Evolutionary conservation across 2,113 vertebrate genomes (phyloP).

Genomic region (Brachyistius frenatus): DNA sequence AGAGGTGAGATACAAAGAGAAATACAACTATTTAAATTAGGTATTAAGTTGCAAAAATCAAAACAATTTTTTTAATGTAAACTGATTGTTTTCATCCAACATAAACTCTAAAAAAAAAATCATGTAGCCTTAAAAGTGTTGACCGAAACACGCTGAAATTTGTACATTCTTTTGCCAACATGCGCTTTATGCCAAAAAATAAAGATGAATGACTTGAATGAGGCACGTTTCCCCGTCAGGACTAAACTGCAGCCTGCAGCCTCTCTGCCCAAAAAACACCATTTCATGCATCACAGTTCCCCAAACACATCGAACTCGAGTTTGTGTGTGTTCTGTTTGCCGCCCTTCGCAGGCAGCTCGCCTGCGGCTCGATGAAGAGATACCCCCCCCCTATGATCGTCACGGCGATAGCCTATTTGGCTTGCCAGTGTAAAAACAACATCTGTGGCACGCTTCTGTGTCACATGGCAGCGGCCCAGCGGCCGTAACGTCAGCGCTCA

Average conservation of each 20-base stretch:
- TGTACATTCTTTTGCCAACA: too few species aligned
- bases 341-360: neutral
- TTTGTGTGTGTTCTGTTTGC: neutral
- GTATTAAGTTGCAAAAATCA: too few species aligned
- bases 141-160: too few species aligned
- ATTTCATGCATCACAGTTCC: slow-evolving; percentile 4
- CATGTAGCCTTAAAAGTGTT: too few species aligned
- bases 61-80: too few species aligned
- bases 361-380: slow-evolving; percentile 3
- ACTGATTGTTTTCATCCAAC: too few species aligned
- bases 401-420: neutral
- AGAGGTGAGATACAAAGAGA: too few species aligned
- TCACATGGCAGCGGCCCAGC: slow-evolving; percentile 16
- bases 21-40: too few species aligned
- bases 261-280: slow-evolving; percentile 5
- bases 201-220: too few species aligned
- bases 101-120: too few species aligned
- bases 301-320: neutral
- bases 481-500: slow-evolving; percentile 5
- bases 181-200: too few species aligned
- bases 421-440: neutral
- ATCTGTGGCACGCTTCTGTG: slow-evolving; percentile 32
- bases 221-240: neutral
- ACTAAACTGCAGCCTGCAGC: neutral
- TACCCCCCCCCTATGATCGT: slow-evolving; percentile 8